Base-by-base conservation (phyloP, 30 jellyfish, hydroid and myxozoan species). In the Mastigias papua region DNA sequence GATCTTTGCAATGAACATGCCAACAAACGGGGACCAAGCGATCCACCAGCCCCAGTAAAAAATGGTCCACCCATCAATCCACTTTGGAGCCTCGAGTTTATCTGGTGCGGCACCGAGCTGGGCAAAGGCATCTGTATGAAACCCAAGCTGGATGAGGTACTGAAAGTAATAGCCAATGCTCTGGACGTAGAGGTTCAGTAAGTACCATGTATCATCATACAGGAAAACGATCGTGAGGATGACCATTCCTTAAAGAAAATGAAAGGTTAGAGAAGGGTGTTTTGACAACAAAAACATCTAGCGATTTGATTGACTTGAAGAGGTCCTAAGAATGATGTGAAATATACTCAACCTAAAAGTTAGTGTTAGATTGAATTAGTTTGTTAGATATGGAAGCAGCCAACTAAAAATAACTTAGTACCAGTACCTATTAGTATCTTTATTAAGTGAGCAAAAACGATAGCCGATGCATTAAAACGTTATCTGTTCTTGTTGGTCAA, bases 1-100 rank as follows among this genome's bases (percentile, higher is more conserved):
- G 50, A 93, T 88, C 77, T 93, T 93, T 0, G 98, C 98, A 54
- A 93, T 93, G 82, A 93, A 93, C 98, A 93, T 93, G 5, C 98
- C 98, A 62, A 93, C 98, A 32, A 93, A 93, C 1, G 98, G 98
- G 27, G 97, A 93, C 98, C 98, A 93, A 58, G 97, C 95, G 78
- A 93, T 84, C 98, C 98, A 93, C 98, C 98, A 93, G 27, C 98
- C 98, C 98, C 98, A 93, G 73, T 93, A 93, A 69, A 93, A 93
- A 60, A 93, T 93, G 68, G 98, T 93, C 98, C 98, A 93, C 16
- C 85, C 96, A 48, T 76, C 97, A 17, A 93, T 81, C 98, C 98
- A 93, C 32, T 57, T 61, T 71, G 96, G 91, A 2, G 78, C 81
- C 72, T 93, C 97, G 28, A 81, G 89, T 26, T 89, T 89, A 58